A percentile compares a stretch with the other conserved stretches of the same genome.
Conservation (phyloP, 2,113 vertebrate species). For the Arothron firmamentum region DNA sequence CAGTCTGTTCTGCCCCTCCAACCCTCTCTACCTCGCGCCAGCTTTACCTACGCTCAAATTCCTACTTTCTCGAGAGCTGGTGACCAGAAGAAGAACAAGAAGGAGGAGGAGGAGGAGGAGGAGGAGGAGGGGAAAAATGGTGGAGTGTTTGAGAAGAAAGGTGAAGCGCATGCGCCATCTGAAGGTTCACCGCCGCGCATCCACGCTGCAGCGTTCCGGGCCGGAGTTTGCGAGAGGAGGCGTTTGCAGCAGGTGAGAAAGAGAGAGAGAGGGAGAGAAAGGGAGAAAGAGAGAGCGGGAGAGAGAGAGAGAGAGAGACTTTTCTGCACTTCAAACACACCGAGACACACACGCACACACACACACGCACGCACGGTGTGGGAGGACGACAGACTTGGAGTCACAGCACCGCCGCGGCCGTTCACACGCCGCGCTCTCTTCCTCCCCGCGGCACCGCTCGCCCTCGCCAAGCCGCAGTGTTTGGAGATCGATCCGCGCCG, state of each 20-base stretch:
- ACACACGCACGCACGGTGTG: conserved; percentile 25
- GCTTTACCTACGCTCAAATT: conserved; percentile 72
- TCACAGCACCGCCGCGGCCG: conserved; percentile 37
- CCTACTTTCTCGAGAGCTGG: conserved; percentile 48
- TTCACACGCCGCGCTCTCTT: conserved; percentile 40
- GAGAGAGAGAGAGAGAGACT: conserved; percentile 42
- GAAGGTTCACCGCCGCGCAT: conserved; percentile 58
- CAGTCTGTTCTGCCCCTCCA: conserved; percentile 68
- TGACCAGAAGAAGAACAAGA: conserved; percentile 69
- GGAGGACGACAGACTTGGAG: conserved; percentile 48
- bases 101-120: conserved; percentile 28
- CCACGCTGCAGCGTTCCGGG: conserved; percentile 38
- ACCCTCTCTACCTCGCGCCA: conserved; percentile 25
- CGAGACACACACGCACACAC: conserved; percentile 34
- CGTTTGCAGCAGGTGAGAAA: conserved; percentile 71
- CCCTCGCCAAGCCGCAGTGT: conserved; percentile 49
- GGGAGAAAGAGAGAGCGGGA: conserved; percentile 18
- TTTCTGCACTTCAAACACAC: conserved; percentile 38
- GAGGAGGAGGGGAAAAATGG: conserved; percentile 26
- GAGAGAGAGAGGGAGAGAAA: conserved; percentile 12
- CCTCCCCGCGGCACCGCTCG: conserved; percentile 42
- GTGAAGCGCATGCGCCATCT: conserved; percentile 83
- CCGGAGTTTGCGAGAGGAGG: conserved; percentile 59
- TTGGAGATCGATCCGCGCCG: conserved; percentile 46
- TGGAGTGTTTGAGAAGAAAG: conserved; percentile 64